A percentile compares a stretch with the other conserved stretches of the same genome.
These are phyloP conservation scores for Bungarus multicinctus DNA, from an alignment of 2,113 vertebrate genomes.

Conservation along the genomic window DNA sequence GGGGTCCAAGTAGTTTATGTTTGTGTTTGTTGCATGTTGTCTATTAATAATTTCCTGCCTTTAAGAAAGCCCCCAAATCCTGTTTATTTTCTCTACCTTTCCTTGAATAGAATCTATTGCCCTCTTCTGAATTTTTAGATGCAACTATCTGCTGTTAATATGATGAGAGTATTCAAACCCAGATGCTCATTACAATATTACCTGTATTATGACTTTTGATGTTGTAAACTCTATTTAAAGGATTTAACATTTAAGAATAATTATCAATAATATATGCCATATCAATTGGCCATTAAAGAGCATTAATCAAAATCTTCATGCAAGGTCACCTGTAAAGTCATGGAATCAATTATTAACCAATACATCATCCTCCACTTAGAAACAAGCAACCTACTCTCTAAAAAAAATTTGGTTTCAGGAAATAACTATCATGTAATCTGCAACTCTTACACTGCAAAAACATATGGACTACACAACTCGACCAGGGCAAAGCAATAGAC, in stretches of 20 bases:
- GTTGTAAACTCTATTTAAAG: not conserved
- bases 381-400: too few species aligned
- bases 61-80: not conserved
- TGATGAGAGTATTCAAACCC: not conserved
- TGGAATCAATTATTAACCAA: too few species aligned
- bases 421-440: too few species aligned
- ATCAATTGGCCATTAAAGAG: not conserved
- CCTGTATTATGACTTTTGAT: not conserved
- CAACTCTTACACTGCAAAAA: too few species aligned
- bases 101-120: not conserved
- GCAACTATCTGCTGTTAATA: not conserved
- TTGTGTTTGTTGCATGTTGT: not conserved
- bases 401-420: too few species aligned
- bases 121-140: not conserved
- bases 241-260: not conserved
- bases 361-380: too few species aligned
- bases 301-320: not conserved
- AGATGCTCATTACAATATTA: not conserved
- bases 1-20: not conserved
- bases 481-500: too few species aligned
- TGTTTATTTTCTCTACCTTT: not conserved
- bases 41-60: not conserved
- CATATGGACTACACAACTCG: too few species aligned
- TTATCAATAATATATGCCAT: not conserved
- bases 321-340: too few species aligned